Percentiles rank a stretch among this genome's conserved stretches.
Conservation (phyloP, 2,797 vertebrate species). For the Clarias laeviceps region DNA sequence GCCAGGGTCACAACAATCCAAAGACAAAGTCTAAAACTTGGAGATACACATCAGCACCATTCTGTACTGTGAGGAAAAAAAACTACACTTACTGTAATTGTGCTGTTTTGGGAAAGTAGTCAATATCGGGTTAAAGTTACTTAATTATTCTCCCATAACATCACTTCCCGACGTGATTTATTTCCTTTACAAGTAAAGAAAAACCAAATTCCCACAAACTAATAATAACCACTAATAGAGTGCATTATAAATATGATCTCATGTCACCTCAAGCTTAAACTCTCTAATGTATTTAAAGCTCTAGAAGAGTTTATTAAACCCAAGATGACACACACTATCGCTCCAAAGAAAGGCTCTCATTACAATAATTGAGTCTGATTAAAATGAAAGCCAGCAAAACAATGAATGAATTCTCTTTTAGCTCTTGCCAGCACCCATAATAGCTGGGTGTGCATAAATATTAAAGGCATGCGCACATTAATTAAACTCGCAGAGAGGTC, state of each 20-base stretch:
- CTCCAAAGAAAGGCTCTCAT: slow-evolving; percentile 29
- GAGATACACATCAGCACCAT: not conserved
- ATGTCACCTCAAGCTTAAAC: not conserved
- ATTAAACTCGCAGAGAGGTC: slow-evolving; percentile 69
- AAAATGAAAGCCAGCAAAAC: slow-evolving; percentile 68
- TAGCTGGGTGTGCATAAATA: slow-evolving; percentile 71
- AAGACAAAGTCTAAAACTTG: not conserved
- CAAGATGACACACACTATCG: slow-evolving; percentile 24
- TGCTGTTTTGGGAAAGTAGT: not conserved
- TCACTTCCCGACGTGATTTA: too few species aligned
- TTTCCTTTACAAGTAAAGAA: not conserved
- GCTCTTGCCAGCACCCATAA: slow-evolving; percentile 71
- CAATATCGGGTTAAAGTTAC: not conserved
- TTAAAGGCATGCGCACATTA: slow-evolving; percentile 73
- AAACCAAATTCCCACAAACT: not conserved
- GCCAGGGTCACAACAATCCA: not conserved
- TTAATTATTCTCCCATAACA: not conserved
- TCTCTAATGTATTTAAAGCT: not conserved
- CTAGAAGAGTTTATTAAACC: not conserved
- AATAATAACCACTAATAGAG: not conserved
- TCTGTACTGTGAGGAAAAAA: not conserved
- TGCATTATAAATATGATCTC: not conserved
- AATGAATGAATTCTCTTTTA: slow-evolving; percentile 73
- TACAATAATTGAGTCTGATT: slow-evolving; percentile 61
- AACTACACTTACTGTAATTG: not conserved